Base-by-base conservation (phyloP, 2,797 vertebrate genomes). In the Protonibea diacanthus region DNA sequence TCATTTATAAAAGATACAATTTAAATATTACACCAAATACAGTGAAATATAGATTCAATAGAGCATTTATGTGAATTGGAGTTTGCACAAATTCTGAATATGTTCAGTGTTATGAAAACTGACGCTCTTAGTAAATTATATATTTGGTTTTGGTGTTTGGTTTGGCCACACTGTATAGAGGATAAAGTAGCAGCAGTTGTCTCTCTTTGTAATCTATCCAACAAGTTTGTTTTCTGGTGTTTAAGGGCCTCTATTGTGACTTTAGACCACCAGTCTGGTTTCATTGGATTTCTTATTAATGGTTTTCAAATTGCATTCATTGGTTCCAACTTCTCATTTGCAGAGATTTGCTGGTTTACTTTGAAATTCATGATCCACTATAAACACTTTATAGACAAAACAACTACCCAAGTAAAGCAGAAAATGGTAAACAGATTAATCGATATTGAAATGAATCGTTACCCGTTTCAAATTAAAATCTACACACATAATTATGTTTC, bases 381-480 rank as follows among this genome's bases (percentile, higher is more conserved):
- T 38, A 38, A 38, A 38, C 33, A 38, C 33, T 9, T 21, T 23
- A 44, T 17, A 23, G 38, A 44, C 38, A 23, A 44, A 44, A 23
- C 38, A 60, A 11, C 9, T 21, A 44, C 20, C 21, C n/a, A 2
- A 1, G 23, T 25, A 11, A 25, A 25, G 0, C 1, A 64, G 15
- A 25, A 65, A 51, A 51, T 21, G 5, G 44, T 51, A 11, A 33
- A 21, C 71, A 27, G 61, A 65, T 74, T 5, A 48, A 57, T 74
- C 12, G 1, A 21, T 25, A 14, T 23, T 48, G n/a, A 52, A 44
- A 40, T 20, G 20, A 25, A 48, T 21, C 2, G 6, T 29, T 42
- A 15, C 21, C 7, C 13, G 13, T 51, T 57, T 29, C 33, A 53
- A 29, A 53, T 67, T 56, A 57, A n/a, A 59, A 51, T 29, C 29